Percentiles rank a stretch among this genome's conserved stretches.
phyloP scores from a whole-genome alignment of 1,140 invertebrate species.

The Bombus balteatus region DNA sequence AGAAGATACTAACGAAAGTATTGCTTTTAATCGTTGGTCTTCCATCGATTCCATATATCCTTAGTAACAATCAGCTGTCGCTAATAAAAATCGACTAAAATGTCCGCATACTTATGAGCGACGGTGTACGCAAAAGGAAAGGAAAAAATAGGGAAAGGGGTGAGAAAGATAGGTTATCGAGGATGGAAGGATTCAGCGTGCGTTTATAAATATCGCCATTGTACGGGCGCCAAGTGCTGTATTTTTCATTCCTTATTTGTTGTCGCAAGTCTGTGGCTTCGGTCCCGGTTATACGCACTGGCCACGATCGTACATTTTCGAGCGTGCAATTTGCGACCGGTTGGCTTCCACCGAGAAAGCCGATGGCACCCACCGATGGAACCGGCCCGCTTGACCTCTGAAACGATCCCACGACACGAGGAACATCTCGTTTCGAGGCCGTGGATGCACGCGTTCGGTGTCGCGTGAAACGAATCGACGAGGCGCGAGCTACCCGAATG shows the following conservation, averaged over 20 bases:
- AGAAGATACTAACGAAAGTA: too few relatives aligned
- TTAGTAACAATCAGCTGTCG: too few relatives aligned
- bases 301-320: conserved; percentile 54
- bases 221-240: conserved; percentile 55
- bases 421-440: conserved; percentile 9
- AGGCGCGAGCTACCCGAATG: neutral
- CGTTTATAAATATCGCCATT: conserved; percentile 63
- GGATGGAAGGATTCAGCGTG: conserved; percentile 46
- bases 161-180: conserved; percentile 30
- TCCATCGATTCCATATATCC: too few relatives aligned
- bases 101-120: too few relatives aligned
- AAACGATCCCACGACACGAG: conserved; percentile 30
- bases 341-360: conserved; percentile 22
- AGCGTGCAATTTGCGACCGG: conserved; percentile 43
- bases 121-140: neutral
- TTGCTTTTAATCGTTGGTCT: too few relatives aligned
- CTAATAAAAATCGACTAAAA: too few relatives aligned
- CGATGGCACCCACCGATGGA: conserved; percentile 15
- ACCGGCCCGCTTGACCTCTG: conserved; percentile 35
- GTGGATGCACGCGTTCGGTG: conserved; percentile 18
- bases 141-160: neutral
- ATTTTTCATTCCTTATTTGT: conserved; percentile 64
- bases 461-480: neutral
- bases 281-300: conserved; percentile 37
- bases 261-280: conserved; percentile 34